Evolutionary conservation across 1,140 invertebrate genomes (phyloP), one percentile per base, ranked within the genome.

Genomic region (Conus betulinus): DNA sequence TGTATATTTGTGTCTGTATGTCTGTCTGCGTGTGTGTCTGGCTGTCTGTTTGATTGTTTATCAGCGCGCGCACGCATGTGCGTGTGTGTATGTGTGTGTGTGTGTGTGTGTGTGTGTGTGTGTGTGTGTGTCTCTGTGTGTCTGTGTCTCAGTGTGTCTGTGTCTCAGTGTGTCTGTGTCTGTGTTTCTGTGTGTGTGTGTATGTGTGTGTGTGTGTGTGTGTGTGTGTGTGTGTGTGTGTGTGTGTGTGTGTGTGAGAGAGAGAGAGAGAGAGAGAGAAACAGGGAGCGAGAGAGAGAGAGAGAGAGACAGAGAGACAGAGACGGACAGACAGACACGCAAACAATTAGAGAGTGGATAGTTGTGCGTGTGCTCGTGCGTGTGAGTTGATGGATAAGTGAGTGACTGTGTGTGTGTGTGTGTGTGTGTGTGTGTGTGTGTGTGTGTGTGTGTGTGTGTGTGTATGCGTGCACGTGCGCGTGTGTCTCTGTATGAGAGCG

Each of bases 261-360:
- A 63, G 10, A 63, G 60, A 63, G 17, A 63, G 60, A 63, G 60
- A 63, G 10, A 4, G 60, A 20, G 60, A 20, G 17, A 63, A 4
- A 63, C 1, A 63, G 60, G 3, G 39, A n/a, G 78, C 2, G 78
- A 79, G 78, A 79, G 78, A 79, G 78, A 79, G 78, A 79, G 78
- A 79, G 78, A 79, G 78, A 79, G 78, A 79, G 78, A 79, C 3
- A 79, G 78, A 79, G 78, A 79, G 78, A 79, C 3, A 79, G 78
- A 79, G 78, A 79, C 8, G 23, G 60, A 20, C 1, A 63, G 60
- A 63, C 1, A 63, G 60, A 63, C 11, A 63, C 11, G 10, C 51
- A 83, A 55, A 39, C 60, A 63, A 13, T 11, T 11, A 63, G 60
- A 63, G 11, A 63, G 60, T 13, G 51, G 1, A 3, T 15, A 39